Conservation (phyloP, 2,113 vertebrate genomes). For the Garra rufa region DNA sequence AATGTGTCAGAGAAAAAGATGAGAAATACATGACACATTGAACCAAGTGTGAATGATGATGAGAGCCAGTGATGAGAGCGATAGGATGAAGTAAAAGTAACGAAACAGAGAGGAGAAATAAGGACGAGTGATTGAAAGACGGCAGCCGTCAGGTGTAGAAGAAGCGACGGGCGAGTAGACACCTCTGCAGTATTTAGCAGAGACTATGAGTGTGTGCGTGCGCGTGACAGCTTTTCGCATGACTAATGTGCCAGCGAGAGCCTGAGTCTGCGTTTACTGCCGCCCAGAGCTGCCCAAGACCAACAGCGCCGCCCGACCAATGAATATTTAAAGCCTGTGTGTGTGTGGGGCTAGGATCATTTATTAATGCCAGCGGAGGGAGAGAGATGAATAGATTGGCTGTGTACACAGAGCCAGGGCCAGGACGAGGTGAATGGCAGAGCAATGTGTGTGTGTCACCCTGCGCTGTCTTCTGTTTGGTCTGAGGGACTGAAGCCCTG, state of each 20-base stretch:
- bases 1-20: not conserved
- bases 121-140: not conserved
- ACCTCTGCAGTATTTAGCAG: conserved; percentile 38
- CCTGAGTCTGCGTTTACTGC: conserved; percentile 58
- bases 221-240: conserved; percentile 38
- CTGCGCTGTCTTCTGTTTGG: conserved; percentile 51
- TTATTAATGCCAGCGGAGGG: conserved; percentile 66
- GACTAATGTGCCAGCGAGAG: conserved; percentile 55
- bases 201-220: conserved; percentile 44
- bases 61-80: not conserved
- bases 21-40: not conserved
- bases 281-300: conserved; percentile 56
- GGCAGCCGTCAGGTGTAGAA: not conserved
- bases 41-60: not conserved
- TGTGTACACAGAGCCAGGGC: conserved; percentile 58
- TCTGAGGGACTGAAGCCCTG: conserved; percentile 36
- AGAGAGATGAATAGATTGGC: conserved; percentile 68
- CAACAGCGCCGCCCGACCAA: conserved; percentile 56
- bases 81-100: not conserved
- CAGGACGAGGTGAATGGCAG: conserved; percentile 49
- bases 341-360: conserved; percentile 59
- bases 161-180: not conserved
- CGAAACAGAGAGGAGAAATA: not conserved
- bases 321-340: conserved; percentile 60
- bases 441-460: conserved; percentile 44